A percentile compares a stretch with the other conserved stretches of the same genome.
phyloP scores from a whole-genome alignment of 2,113 vertebrate genomes.

The Stictonetta naevosa region DNA sequence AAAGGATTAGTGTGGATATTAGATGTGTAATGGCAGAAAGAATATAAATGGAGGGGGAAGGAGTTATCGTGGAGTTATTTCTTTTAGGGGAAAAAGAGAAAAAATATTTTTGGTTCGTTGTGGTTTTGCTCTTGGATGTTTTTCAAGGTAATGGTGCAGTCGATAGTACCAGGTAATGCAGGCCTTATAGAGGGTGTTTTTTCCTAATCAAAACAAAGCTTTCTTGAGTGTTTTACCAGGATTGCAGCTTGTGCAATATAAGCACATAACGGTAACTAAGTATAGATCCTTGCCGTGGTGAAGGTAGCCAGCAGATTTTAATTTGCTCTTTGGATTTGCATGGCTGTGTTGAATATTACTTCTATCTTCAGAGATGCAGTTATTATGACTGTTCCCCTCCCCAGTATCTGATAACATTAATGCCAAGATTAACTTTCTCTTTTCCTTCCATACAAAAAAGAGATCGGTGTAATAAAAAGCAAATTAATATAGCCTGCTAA shows the following conservation, averaged over 20 bases:
- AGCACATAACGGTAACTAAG: background rate
- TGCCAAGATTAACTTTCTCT: background rate
- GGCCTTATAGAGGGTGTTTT: background rate
- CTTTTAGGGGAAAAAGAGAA: background rate
- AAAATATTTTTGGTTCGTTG: background rate
- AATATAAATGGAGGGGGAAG: background rate
- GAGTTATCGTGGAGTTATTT: background rate
- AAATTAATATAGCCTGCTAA: slow-evolving; percentile 36
- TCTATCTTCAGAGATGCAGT: background rate
- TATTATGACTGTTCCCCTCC: background rate
- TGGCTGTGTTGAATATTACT: background rate
- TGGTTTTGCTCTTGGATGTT: background rate
- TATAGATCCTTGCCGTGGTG: background rate
- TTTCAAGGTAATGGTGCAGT: background rate
- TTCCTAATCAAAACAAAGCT: background rate
- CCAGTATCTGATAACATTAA: background rate
- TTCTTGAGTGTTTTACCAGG: background rate
- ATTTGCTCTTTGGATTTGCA: background rate
- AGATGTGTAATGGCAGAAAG: background rate
- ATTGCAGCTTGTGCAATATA: background rate
- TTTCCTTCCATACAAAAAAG: background rate
- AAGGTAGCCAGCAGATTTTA: background rate
- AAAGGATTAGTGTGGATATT: background rate
- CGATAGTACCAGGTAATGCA: background rate
- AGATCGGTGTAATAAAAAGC: slow-evolving; percentile 11